A percentile compares a stretch with the other conserved stretches of the same genome.
Evolutionary conservation across 2,888 invertebrate genomes (phyloP).

Genomic region (Isotomurus palustris): DNA sequence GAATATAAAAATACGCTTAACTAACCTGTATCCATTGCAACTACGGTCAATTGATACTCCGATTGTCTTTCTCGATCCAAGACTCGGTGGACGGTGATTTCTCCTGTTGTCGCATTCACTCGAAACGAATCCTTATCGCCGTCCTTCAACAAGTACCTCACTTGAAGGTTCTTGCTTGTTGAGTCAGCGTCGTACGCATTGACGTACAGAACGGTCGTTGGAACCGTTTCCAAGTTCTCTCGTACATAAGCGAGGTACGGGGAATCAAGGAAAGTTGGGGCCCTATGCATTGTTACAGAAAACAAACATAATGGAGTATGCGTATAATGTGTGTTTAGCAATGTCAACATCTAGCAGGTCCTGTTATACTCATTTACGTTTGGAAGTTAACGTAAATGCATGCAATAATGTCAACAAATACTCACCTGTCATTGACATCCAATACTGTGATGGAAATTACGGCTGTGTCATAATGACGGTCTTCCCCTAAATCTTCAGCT

Average conservation of each 20-base stretch:
- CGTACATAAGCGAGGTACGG: constrained; percentile 89
- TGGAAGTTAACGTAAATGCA: too few relatives aligned
- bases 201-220: constrained; percentile 52
- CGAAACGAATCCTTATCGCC: constrained; percentile 86
- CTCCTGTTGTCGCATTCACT: constrained; percentile 86
- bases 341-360: too few relatives aligned
- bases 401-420: neutral
- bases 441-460: constrained; percentile 63
- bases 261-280: constrained; percentile 86
- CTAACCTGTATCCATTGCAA: constrained; percentile 92
- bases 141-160: constrained; percentile 88
- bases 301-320: too few relatives aligned
- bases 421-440: constrained; percentile 32
- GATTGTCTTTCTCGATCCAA: constrained; percentile 79
- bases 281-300: too few relatives aligned
- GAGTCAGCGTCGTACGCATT: constrained; percentile 45
- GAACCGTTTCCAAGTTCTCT: constrained; percentile 77
- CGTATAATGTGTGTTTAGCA: too few relatives aligned
- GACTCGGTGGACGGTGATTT: constrained; percentile 75
- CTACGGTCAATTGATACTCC: constrained; percentile 77
- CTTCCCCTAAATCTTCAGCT: constrained; percentile 81
- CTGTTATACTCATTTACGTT: too few relatives aligned
- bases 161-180: constrained; percentile 62
- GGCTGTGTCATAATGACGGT: constrained; percentile 65
- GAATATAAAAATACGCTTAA: too few relatives aligned